Conservation (phyloP, 2,797 vertebrate species). For the Chelidonichthys spinosus region DNA sequence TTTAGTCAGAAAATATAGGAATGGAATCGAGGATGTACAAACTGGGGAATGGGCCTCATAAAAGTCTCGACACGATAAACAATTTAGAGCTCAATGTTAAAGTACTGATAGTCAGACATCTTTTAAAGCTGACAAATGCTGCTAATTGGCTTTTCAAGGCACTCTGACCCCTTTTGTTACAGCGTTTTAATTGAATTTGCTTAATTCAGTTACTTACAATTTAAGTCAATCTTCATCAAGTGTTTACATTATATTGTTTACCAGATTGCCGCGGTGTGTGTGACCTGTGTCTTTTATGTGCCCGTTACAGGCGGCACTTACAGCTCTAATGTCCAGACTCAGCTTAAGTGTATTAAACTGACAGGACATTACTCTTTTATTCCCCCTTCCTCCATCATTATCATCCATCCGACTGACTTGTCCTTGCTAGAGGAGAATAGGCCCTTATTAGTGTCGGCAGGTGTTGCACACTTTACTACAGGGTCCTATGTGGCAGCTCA, state of each 20-base stretch:
- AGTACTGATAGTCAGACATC: background rate
- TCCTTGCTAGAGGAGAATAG: slow-evolving; percentile 61
- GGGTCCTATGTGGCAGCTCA: slow-evolving; percentile 53
- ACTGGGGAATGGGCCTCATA: background rate
- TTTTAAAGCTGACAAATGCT: slow-evolving; percentile 5
- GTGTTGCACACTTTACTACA: slow-evolving; percentile 44
- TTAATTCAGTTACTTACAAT: slow-evolving; percentile 11
- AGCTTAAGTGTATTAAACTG: slow-evolving; percentile 34
- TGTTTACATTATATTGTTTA: slow-evolving; percentile 7
- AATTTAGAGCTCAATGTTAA: background rate
- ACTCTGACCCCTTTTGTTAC: background rate
- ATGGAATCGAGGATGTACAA: background rate
- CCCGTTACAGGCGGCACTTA: background rate
- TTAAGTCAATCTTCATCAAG: slow-evolving; percentile 10
- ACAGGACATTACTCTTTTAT: slow-evolving; percentile 46
- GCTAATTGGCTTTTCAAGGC: background rate
- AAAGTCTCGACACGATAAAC: slow-evolving; percentile 5
- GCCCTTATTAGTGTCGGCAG: slow-evolving; percentile 25
- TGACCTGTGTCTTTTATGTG: background rate
- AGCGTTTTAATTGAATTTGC: slow-evolving; percentile 3
- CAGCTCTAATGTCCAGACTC: background rate
- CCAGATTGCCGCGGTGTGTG: background rate
- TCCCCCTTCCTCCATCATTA: slow-evolving; percentile 48
- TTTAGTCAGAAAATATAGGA: background rate
- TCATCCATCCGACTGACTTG: slow-evolving; percentile 44